These are phyloP conservation scores for Radopholus similis DNA, from an alignment of 1,140 invertebrate genomes.

Conservation along the genomic window DNA sequence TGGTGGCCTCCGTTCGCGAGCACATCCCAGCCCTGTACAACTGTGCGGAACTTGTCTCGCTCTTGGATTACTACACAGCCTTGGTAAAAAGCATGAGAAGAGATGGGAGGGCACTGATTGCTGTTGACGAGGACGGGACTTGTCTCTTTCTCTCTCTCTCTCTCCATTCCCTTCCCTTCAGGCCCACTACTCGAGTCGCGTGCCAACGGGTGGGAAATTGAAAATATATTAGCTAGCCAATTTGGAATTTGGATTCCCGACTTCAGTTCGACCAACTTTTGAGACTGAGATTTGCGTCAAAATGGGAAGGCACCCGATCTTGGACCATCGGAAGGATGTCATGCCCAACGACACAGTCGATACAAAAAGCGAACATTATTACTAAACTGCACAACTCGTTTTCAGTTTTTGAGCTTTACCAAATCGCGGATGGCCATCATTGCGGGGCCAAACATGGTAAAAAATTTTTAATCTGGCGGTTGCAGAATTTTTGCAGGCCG, in stretches of 20 bases:
- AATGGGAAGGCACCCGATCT: constrained; percentile 36
- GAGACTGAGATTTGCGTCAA: constrained; percentile 24
- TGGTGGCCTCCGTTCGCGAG: constrained; percentile 25
- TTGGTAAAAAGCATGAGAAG: too few species aligned
- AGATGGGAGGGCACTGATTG: too few species aligned
- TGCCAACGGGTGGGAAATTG: constrained; percentile 21
- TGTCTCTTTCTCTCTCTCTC: too few species aligned
- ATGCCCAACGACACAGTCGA: constrained; percentile 42
- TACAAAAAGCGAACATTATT: neutral
- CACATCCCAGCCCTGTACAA: constrained; percentile 31
- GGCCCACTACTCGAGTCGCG: constrained; percentile 30
- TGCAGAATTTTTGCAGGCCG: constrained; percentile 66
- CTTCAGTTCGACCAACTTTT: constrained; percentile 35
- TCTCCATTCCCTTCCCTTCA: too few species aligned
- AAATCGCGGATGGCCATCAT: constrained; percentile 39
- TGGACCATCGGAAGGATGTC: constrained; percentile 15
- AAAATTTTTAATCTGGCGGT: neutral
- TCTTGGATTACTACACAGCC: constrained; percentile 35
- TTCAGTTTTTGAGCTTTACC: neutral
- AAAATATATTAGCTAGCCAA: neutral
- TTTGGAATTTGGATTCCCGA: neutral
- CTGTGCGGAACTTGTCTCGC: constrained; percentile 39
- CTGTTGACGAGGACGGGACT: too few species aligned
- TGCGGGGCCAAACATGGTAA: constrained; percentile 49
- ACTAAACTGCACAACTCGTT: neutral